phyloP scores from a whole-genome alignment of 1,140 invertebrate genomes.

The Trissolcus basalis region DNA sequence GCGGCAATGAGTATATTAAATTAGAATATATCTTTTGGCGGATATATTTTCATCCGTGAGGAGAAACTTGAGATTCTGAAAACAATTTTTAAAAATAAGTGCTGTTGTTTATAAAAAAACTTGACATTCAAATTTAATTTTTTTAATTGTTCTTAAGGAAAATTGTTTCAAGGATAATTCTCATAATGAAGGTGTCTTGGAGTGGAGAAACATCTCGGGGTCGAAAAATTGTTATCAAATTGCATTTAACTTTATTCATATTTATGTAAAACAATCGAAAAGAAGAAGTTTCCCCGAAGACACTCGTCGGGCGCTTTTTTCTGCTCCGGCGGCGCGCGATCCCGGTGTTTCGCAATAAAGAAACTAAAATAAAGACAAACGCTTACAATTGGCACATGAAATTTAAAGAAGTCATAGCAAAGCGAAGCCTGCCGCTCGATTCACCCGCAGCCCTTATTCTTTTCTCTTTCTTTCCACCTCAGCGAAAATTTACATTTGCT shows the following conservation, averaged over 20 bases:
- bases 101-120: no score
- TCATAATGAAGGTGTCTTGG: no score
- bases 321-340: slow-evolving; percentile 15
- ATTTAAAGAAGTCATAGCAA: slow-evolving; percentile 72
- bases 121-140: no score
- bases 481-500: slow-evolving; percentile 77
- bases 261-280: slow-evolving; percentile 61
- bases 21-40: no score
- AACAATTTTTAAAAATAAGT: no score
- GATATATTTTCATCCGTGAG: no score
- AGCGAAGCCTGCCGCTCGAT: slow-evolving; percentile 68
- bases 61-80: no score
- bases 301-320: slow-evolving; percentile 21
- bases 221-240: no score
- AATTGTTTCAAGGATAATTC: no score
- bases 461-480: slow-evolving; percentile 75
- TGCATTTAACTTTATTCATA: slow-evolving; percentile 30
- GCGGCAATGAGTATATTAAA: no score
- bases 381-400: slow-evolving; percentile 76
- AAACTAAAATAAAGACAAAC: slow-evolving; percentile 71
- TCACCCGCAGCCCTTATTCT: slow-evolving; percentile 74
- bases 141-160: no score
- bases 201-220: no score
- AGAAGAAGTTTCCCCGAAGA: slow-evolving; percentile 13
- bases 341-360: slow-evolving; percentile 59